These are phyloP conservation scores for Limonius californicus DNA, from an alignment of 1,140 invertebrate genomes.

Conservation along the genomic window DNA sequence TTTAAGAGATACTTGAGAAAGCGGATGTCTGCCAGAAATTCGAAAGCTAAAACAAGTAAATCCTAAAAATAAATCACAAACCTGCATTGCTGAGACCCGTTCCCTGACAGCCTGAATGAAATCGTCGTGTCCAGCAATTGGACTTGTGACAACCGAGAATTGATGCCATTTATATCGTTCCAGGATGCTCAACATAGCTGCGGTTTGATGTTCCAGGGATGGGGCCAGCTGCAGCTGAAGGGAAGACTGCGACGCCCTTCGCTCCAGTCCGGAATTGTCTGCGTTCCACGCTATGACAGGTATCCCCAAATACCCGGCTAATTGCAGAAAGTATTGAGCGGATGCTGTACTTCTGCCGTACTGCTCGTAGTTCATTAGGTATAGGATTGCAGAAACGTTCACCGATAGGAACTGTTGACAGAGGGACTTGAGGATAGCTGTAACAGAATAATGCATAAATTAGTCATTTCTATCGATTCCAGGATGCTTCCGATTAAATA, in stretches of 20 bases:
- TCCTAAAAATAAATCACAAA: conserved; percentile 30
- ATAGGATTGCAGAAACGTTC: conserved; percentile 88
- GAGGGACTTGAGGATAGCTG: conserved; percentile 79
- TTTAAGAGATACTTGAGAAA: too few relatives aligned
- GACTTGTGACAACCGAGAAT: conserved; percentile 89
- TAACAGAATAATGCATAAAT: conserved; percentile 49
- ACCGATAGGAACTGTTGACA: conserved; percentile 84
- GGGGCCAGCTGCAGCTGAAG: conserved; percentile 88
- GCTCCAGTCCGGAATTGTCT: conserved; percentile 72
- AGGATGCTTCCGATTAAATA: too few relatives aligned
- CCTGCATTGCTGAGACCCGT: conserved; percentile 74
- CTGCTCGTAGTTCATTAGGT: conserved; percentile 89
- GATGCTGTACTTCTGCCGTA: conserved; percentile 86
- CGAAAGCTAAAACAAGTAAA: too few relatives aligned
- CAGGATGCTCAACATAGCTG: conserved; percentile 89
- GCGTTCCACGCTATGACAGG: conserved; percentile 94
- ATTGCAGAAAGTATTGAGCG: conserved; percentile 88
- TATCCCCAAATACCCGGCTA: conserved; percentile 69
- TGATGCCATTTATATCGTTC: conserved; percentile 95
- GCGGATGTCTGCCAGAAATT: too few relatives aligned
- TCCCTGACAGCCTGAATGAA: conserved; percentile 91
- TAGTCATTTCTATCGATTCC: too few relatives aligned
- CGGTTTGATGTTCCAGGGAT: conserved; percentile 88
- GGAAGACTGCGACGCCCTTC: conserved; percentile 77
- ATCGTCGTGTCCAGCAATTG: conserved; percentile 90